Conservation (phyloP, 2,888 invertebrate genomes). For the Drosophila neotestacea region DNA sequence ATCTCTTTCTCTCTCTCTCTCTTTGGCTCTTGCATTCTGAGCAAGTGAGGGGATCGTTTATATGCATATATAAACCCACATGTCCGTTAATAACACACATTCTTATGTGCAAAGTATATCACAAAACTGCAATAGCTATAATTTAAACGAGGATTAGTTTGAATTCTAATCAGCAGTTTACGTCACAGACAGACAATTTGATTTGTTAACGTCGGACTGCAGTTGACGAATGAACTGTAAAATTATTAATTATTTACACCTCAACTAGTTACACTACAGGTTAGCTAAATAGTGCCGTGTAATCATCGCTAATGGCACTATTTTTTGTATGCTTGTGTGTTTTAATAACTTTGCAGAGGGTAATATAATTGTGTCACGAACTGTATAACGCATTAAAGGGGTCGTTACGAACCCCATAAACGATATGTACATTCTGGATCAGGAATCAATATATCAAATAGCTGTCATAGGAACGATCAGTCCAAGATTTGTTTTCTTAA, state of each 20-base stretch:
- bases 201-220: slow-evolving; percentile 5
- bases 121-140: not conserved
- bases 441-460: too few relatives aligned
- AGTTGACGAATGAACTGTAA: slow-evolving; percentile 21
- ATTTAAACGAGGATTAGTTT: too few relatives aligned
- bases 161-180: slow-evolving; percentile 19
- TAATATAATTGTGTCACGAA: too few relatives aligned
- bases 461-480: too few relatives aligned
- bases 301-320: slow-evolving; percentile 21
- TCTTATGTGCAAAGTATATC: slow-evolving; percentile 6
- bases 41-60: slow-evolving; percentile 8
- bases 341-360: too few relatives aligned
- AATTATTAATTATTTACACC: slow-evolving; percentile 20
- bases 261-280: slow-evolving; percentile 24
- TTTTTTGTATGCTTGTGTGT: too few relatives aligned
- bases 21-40: not conserved
- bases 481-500: too few relatives aligned
- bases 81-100: not conserved
- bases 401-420: too few relatives aligned
- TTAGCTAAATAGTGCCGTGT: slow-evolving; percentile 34
- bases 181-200: slow-evolving; percentile 9
- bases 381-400: too few relatives aligned
- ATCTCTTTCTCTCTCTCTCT: slow-evolving; percentile 13
- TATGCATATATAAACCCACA: not conserved
- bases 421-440: too few relatives aligned